These are phyloP conservation scores for Myrmecobius fasciatus DNA, from an alignment of 2,113 vertebrate genomes.

Conservation along the genomic window DNA sequence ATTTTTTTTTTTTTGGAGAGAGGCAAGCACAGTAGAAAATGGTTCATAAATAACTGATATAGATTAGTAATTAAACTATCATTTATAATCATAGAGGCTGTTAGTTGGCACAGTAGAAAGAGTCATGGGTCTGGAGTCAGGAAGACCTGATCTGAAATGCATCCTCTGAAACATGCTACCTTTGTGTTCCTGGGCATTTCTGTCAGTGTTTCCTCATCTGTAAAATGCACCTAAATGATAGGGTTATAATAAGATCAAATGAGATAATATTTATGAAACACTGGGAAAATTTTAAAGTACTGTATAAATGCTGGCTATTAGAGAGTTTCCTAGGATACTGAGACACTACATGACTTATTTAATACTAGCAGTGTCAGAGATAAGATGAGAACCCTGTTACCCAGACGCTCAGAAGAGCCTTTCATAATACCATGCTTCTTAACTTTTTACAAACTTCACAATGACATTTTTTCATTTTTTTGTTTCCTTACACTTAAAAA, in stretches of 20 bases:
- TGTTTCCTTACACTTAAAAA: neutral
- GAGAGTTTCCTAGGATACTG: neutral
- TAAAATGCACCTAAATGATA: neutral
- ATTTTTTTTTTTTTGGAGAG: neutral
- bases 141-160: no score
- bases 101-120: neutral
- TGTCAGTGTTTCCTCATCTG: neutral
- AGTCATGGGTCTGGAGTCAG: neutral
- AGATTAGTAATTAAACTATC: neutral
- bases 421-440: neutral
- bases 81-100: neutral
- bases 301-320: neutral
- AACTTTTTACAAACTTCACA: neutral
- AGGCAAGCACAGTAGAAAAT: neutral
- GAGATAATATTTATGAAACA: neutral
- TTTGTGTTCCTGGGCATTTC: neutral
- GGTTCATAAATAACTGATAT: neutral
- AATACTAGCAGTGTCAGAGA: neutral
- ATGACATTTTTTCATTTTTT: neutral
- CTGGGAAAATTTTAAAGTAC: neutral
- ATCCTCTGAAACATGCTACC: no score
- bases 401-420: neutral
- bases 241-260: neutral
- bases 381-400: neutral
- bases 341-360: neutral